Percentiles rank a stretch among this genome's conserved stretches.
These are phyloP conservation scores for Fragum sueziense DNA, from an alignment of 2,888 invertebrate species.

Conservation along the genomic window DNA sequence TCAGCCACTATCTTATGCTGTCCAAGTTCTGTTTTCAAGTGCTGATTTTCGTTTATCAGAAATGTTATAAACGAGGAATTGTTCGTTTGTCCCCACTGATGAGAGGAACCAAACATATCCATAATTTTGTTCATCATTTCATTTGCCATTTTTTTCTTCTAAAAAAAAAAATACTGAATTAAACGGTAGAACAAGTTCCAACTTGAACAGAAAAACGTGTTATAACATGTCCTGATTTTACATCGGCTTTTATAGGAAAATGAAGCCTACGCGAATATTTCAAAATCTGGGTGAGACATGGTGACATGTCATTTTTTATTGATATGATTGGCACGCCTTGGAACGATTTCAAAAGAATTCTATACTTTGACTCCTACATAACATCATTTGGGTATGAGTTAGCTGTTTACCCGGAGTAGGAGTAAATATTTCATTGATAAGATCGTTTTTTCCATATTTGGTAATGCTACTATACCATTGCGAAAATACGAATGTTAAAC, in stretches of 20 bases:
- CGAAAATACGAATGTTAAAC: too few relatives aligned
- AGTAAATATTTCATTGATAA: too few relatives aligned
- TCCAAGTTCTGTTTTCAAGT: neutral
- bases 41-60: constrained; percentile 1
- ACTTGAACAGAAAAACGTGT: neutral
- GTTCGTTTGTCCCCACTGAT: constrained; percentile 8
- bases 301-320: too few relatives aligned
- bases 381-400: too few relatives aligned
- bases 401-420: too few relatives aligned
- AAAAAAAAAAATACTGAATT: neutral
- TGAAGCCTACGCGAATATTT: neutral
- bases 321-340: too few relatives aligned
- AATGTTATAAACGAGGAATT: constrained; percentile 3
- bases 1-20: neutral
- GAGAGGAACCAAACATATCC: constrained; percentile 5
- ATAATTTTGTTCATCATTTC: neutral
- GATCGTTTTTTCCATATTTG: too few relatives aligned
- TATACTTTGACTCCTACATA: too few relatives aligned
- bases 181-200: neutral
- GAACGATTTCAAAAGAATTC: too few relatives aligned
- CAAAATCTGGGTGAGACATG: too few relatives aligned
- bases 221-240: neutral
- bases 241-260: neutral
- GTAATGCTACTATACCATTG: too few relatives aligned
- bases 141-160: neutral